Base-by-base conservation (phyloP, 2,888 invertebrate species). In the Lypha dubia region DNA sequence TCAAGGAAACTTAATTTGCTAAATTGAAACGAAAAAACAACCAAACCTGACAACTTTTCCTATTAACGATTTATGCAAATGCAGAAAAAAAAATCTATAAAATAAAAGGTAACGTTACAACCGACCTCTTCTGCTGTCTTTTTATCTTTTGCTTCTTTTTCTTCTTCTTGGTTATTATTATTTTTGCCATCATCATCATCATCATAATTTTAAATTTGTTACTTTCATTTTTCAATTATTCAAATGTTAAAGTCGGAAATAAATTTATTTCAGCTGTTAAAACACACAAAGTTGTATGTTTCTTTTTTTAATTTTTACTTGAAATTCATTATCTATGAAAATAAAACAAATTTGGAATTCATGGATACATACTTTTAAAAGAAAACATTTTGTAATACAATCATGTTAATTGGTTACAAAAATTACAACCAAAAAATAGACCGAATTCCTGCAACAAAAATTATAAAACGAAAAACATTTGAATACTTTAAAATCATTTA, bases 151-250 rank as follows among this genome's bases (percentile, higher is more conserved):
- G 32, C 67, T 35, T 44, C 75, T 32, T 63, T 8, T 24, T 41
- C 41, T 41, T 15, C 32, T 49, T 17, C 24, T 44, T 70, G 28
- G 20, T 44, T 71, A 24, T 32, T 44, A 15, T 67, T 73, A n/a
- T 51, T 51, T 24, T 32, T 53, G 51, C 51, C 68, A 68, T 51
- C 41, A 28, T n/a, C n/a, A n/a, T n/a, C n/a, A n/a, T n/a, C n/a
- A n/a, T n/a, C n/a, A n/a, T n/a, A n/a, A n/a, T 62, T 74, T 62
- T 24, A 15, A 58, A 75, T 41, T 38, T 38, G 35, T 58, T 51
- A 70, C 70, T 82, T 82, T 76, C 63, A 70, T 82, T 82, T 81
- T 81, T 75, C 74, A 68, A 83, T 70, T 70, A 75, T 71, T 44
- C 49, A 60, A 73, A 74, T 70, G 13, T 65, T 65, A 7, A 53